Evolutionary conservation across 2,113 vertebrate species (phyloP).

Genomic region (Tetraodon nigroviridis): DNA sequence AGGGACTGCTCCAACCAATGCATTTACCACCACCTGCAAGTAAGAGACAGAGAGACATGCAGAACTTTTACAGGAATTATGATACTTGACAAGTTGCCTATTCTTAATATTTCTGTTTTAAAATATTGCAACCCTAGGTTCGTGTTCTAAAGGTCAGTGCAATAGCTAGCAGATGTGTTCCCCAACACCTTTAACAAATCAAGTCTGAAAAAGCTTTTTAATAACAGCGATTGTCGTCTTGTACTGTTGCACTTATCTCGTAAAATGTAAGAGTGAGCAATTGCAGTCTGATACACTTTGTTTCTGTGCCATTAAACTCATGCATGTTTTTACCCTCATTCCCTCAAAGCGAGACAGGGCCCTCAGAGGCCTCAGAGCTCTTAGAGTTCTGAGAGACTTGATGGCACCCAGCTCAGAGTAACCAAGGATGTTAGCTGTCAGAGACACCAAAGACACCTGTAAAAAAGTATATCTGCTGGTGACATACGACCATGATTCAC

Average conservation of each 20-base stretch:
- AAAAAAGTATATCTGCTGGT: conserved; percentile 18
- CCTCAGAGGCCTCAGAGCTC: conserved; percentile 88
- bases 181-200: no score
- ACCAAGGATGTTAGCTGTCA: conserved; percentile 90
- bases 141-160: no score
- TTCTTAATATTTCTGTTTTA: no score
- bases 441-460: conserved; percentile 90
- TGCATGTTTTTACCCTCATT: conserved; percentile 82
- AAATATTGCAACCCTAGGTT: no score
- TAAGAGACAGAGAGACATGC: not conserved
- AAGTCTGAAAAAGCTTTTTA: no score
- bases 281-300: no score
- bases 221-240: no score
- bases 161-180: no score
- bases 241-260: not conserved
- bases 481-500: not conserved
- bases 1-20: conserved; percentile 90
- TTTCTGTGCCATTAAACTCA: no score
- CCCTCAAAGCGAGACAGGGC: conserved; percentile 94
- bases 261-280: not conserved
- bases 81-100: no score
- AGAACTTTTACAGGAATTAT: no score
- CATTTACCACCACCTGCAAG: conserved; percentile 89
- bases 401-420: conserved; percentile 92
- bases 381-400: conserved; percentile 87